Conservation (phyloP, 2,888 invertebrate species). For the Mesorhabditis belari region DNA sequence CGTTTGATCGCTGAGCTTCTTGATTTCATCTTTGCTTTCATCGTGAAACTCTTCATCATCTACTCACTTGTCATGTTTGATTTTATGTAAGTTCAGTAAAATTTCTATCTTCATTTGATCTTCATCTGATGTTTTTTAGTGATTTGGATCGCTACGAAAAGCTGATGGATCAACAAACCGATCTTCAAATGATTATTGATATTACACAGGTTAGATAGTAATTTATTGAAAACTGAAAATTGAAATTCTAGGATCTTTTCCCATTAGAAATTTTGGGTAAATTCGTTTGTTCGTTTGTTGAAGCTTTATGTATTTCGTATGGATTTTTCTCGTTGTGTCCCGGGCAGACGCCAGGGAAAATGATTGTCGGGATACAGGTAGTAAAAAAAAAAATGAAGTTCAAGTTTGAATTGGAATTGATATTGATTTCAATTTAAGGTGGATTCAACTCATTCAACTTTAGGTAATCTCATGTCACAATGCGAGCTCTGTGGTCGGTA, state of each 20-base stretch:
- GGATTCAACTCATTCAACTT: too few relatives aligned
- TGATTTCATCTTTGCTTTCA: neutral
- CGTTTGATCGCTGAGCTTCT: neutral
- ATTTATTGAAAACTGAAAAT: too few relatives aligned
- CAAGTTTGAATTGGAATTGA: too few relatives aligned
- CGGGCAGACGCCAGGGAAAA: neutral
- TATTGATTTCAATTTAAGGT: too few relatives aligned
- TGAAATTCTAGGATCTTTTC: neutral
- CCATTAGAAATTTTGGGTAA: neutral
- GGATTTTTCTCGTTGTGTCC: neutral
- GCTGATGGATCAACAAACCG: too few relatives aligned
- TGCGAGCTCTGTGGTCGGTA: too few relatives aligned
- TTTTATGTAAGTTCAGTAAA: neutral
- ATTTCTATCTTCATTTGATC: too few relatives aligned
- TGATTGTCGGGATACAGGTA: neutral
- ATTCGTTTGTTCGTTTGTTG: neutral
- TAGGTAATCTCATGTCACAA: too few relatives aligned
- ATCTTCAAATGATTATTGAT: too few relatives aligned
- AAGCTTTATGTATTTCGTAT: neutral
- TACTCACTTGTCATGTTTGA: neutral
- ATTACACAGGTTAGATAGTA: too few relatives aligned
- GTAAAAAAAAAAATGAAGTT: too few relatives aligned
- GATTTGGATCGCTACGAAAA: neutral
- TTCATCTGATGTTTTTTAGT: too few relatives aligned
- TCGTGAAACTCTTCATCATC: neutral